phyloP scores from a whole-genome alignment of 1,140 invertebrate species.

The Brachionus rubens region DNA sequence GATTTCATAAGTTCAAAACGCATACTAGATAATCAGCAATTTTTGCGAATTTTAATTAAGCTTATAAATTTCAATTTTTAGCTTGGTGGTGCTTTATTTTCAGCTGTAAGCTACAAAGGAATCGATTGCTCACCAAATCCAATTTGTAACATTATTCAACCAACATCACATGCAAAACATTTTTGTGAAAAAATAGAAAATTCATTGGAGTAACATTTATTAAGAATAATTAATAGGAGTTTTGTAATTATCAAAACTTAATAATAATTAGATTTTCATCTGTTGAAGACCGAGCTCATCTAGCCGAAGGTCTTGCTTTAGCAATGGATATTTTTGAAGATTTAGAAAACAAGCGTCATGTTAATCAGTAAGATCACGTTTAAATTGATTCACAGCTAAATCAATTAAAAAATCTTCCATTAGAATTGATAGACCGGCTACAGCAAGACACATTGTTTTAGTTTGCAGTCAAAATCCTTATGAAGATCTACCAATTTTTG shows the following conservation, averaged over 20 bases:
- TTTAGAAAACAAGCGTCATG: constrained; percentile 19
- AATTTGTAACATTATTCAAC: constrained; percentile 37
- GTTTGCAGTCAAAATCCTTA: not conserved
- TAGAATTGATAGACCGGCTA: constrained; percentile 27
- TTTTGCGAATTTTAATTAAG: too few species aligned
- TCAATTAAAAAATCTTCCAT: not conserved
- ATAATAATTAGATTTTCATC: constrained; percentile 12
- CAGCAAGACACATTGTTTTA: not conserved
- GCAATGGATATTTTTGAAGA: constrained; percentile 38
- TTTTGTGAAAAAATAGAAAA: constrained; percentile 37
- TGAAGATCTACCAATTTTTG: constrained; percentile 31
- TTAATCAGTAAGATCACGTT: not conserved
- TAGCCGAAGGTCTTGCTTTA: constrained; percentile 15
- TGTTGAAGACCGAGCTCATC: not conserved
- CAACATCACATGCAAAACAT: constrained; percentile 9
- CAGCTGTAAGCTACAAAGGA: not conserved
- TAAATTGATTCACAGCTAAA: too few species aligned
- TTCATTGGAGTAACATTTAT: not conserved
- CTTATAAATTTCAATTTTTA: not conserved
- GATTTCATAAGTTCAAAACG: too few species aligned
- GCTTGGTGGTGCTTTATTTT: not conserved
- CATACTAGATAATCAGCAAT: too few species aligned
- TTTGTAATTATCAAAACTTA: too few species aligned
- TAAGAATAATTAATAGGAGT: not conserved
- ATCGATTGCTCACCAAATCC: not conserved